Evolutionary conservation across 2,888 invertebrate genomes (phyloP), one percentile per base, ranked within the genome.

Genomic region (Trichopria drosophilae): DNA sequence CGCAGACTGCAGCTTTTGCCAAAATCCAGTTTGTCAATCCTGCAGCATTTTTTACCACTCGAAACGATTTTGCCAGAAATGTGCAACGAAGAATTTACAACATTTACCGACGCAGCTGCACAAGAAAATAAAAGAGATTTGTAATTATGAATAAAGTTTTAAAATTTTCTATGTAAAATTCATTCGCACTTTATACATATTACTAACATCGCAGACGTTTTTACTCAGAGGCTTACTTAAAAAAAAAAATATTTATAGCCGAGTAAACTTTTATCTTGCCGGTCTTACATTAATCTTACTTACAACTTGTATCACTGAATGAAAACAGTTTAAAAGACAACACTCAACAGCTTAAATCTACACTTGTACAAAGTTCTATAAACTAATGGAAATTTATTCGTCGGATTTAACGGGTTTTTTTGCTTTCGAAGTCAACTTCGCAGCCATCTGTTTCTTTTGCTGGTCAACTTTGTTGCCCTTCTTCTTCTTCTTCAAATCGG

Each of bases 41-140:
- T 94, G 93, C 69, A 91, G 93, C 74, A 72, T 92, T 53, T 93
- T 87, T 77, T 93, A 87, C 73, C n/a, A n/a, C n/a, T 78, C 78
- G 10, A 84, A 85, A 68, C 80, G 85, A 47, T 88, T 83, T 73
- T 94, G 93, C 73, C 72, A 84, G 52, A 66, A 75, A 36, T 94
- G 93, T 80, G 88, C 84, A 28, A 73, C 76, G 59, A 73, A 76
- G 42, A 77, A 80, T 57, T 69, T 82, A 5, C 76, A 80, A 24
- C 70, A 78, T 49, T 88, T 93, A 77, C 93, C 93, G 18, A 54
- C 69, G 43, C 84, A 86, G 77, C 78, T 92, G 7, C 83, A 82
- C 71, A 77, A 76, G 57, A 87, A 85, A 77, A 68, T 88, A 53
- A 76, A 75, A 42, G 77, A 76, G 15, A 9, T 55, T 62, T 67